These are phyloP conservation scores for Agrochola circellaris DNA, from an alignment of 2,888 invertebrate genomes.

Conservation along the genomic window DNA sequence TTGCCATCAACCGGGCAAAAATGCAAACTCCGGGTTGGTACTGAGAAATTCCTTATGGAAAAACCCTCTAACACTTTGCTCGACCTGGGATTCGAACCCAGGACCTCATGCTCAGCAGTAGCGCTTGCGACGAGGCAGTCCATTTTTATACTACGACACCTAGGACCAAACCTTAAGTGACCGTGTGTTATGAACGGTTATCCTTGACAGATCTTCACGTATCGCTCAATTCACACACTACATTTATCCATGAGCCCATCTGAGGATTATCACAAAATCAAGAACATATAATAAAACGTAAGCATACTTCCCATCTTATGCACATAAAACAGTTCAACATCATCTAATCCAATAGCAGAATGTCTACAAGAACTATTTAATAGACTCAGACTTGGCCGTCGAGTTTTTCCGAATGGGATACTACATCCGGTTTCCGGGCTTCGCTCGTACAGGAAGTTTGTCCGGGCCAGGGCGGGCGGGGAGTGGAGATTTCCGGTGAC, in stretches of 20 bases:
- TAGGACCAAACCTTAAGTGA: too few relatives aligned
- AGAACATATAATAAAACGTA: neutral
- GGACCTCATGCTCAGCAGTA: too few relatives aligned
- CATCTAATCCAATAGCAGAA: slow-evolving; percentile 46
- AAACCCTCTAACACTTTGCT: too few relatives aligned
- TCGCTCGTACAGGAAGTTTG: slow-evolving; percentile 81
- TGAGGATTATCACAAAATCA: too few relatives aligned
- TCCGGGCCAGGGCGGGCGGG: slow-evolving; percentile 68
- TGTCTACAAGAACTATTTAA: slow-evolving; percentile 65
- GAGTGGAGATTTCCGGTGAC: slow-evolving; percentile 76
- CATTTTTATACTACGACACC: neutral
- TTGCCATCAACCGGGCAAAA: too few relatives aligned
- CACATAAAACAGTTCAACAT: slow-evolving; percentile 22
- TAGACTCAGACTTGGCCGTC: slow-evolving; percentile 65
- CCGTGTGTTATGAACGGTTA: neutral
- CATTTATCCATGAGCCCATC: neutral
- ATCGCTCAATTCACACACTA: neutral
- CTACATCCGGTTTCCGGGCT: slow-evolving; percentile 83
- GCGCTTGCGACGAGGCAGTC: too few relatives aligned
- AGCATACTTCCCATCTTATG: neutral
- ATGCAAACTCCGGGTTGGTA: too few relatives aligned
- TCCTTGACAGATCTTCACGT: too few relatives aligned
- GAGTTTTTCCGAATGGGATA: slow-evolving; percentile 84
- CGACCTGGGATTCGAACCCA: too few relatives aligned
- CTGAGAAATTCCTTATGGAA: too few relatives aligned